Percentiles rank a stretch among this genome's conserved stretches.
Evolutionary conservation across 2,113 vertebrate genomes (phyloP).

Genomic region (Rafetus swinhoei): DNA sequence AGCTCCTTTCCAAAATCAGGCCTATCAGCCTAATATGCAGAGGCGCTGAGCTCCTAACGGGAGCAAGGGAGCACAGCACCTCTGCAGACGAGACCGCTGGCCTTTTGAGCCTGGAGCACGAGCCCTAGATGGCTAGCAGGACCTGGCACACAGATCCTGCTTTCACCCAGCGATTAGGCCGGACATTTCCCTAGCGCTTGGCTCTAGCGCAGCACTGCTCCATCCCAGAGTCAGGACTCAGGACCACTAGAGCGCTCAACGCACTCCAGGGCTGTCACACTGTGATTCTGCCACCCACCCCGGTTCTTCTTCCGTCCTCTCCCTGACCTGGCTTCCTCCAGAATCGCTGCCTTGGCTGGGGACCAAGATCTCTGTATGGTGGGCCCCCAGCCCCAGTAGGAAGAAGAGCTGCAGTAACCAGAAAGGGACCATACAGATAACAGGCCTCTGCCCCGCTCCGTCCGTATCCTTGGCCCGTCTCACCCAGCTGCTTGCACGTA

Average conservation of each 20-base stretch:
- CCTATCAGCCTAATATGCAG: background rate
- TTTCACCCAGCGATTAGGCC: background rate
- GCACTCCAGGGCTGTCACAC: constrained; percentile 64
- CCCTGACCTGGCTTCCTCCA: constrained; percentile 14
- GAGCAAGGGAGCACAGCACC: background rate
- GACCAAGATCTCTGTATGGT: constrained; percentile 1
- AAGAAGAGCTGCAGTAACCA: background rate
- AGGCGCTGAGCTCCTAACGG: background rate
- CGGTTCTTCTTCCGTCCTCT: too few relatives aligned
- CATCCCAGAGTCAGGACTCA: background rate
- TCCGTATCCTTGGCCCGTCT: rapidly evolving
- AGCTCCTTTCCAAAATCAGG: rapidly evolving
- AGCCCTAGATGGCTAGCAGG: background rate
- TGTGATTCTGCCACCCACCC: background rate
- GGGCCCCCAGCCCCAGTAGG: background rate
- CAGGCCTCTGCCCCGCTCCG: background rate
- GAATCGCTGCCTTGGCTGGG: constrained; percentile 18
- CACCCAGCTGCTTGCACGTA: background rate
- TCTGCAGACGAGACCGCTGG: background rate
- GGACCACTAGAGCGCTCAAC: background rate
- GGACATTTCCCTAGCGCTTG: background rate
- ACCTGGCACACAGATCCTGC: background rate
- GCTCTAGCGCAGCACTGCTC: rapidly evolving
- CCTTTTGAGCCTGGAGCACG: rapidly evolving
- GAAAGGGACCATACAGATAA: background rate